A percentile compares a stretch with the other conserved stretches of the same genome.
Conservation (phyloP, 1,140 invertebrate species). For the Dryas iulia region DNA sequence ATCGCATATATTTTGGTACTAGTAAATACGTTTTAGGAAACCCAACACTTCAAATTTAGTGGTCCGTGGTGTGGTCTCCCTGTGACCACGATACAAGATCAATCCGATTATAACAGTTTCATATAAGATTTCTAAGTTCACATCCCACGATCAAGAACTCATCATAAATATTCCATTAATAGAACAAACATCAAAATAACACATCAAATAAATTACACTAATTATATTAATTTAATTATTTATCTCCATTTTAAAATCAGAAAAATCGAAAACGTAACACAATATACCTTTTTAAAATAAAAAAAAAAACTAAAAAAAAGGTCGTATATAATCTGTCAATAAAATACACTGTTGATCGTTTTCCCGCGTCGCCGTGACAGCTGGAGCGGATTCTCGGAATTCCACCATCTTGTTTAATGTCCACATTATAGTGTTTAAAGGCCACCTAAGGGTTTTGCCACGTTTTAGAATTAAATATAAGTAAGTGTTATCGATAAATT, state of each 20-base stretch:
- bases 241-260: background rate
- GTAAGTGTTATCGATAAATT: background rate
- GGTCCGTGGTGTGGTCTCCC: too few species aligned
- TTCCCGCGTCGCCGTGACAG: slow-evolving; percentile 30
- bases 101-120: too few species aligned
- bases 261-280: background rate
- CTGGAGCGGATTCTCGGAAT: slow-evolving; percentile 31
- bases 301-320: slow-evolving; percentile 15
- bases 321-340: slow-evolving; percentile 21
- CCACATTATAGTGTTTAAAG: slow-evolving; percentile 9
- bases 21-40: too few species aligned
- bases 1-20: too few species aligned
- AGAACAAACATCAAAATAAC: background rate
- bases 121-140: too few species aligned
- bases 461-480: background rate
- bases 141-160: background rate
- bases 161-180: background rate
- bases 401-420: slow-evolving; percentile 23
- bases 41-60: too few species aligned
- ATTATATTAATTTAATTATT: background rate
- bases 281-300: background rate
- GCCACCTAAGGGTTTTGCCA: slow-evolving; percentile 3
- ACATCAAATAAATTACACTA: background rate
- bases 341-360: slow-evolving; percentile 31
- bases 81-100: too few species aligned